phyloP scores from a whole-genome alignment of 2,888 invertebrate genomes.

The Stenodema calcarata region DNA sequence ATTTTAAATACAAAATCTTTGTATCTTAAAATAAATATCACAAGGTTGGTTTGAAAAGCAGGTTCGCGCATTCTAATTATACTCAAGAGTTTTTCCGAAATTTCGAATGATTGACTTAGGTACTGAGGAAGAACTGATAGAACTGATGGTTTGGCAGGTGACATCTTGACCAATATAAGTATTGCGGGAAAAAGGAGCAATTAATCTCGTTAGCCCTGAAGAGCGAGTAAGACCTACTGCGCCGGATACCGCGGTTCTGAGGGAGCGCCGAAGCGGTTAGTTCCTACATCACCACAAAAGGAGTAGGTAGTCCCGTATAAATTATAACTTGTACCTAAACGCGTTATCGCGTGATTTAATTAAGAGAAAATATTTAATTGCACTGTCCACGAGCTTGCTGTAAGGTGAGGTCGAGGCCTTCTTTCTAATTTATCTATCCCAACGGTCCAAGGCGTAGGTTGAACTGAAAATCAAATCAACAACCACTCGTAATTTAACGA shows the following conservation, averaged over 20 bases:
- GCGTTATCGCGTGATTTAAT: conserved; percentile 41
- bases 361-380: conserved; percentile 41
- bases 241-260: background rate
- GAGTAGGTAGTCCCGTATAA: conserved; percentile 28
- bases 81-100: no score
- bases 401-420: background rate
- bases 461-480: background rate
- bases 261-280: conserved; percentile 7
- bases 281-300: conserved; percentile 23
- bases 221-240: background rate
- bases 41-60: no score
- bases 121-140: no score
- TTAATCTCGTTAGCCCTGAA: background rate
- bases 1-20: no score
- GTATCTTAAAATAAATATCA: no score
- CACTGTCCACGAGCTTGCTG: conserved; percentile 5
- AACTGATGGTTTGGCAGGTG: no score
- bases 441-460: background rate
- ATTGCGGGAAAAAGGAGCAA: background rate
- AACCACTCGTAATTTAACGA: background rate
- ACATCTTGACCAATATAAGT: no score
- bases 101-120: no score
- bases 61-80: no score
- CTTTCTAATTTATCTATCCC: conserved; percentile 2
- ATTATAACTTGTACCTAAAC: conserved; percentile 32